Base-by-base conservation (phyloP, 2,888 invertebrate species). In the Tenthredo mesomela region DNA sequence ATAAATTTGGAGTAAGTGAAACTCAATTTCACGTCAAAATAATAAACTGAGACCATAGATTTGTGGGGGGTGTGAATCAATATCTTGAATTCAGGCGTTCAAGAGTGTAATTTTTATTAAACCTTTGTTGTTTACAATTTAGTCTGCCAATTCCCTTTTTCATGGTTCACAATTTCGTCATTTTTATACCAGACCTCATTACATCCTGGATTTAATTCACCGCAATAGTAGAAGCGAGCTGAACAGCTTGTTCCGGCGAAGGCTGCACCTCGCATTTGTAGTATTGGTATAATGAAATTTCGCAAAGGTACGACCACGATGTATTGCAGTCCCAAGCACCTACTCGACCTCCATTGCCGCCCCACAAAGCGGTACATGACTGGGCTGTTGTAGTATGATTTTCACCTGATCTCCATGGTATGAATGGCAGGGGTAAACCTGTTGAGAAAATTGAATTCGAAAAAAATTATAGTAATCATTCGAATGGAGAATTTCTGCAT, bases 351-450 rank as follows among this genome's bases (percentile, higher is more conserved):
- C 67, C 67, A 43, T 21, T 0, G 12, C 43, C 67, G 18, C 67
- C 67, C 71, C 71, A 73, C 9, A 73, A 43, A 12, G 18, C 71
- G 40, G 43, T 43, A 21, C 71, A 73, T 15, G 43, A 73, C 71
- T 5, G 18, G 4, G 71, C 71, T 73, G 43, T n/a, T n/a, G 40
- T 9, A 12, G 43, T 6, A 4, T 43, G 40, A 73, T 73, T 43
- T 29, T 0, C 0, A 4, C 29, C 71, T 43, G n/a, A 18, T 43
- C 21, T 73, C 71, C 71, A 73, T 43, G 71, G 71, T 73, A 73
- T 43, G 12, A 73, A 73, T 21, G 71, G n/a, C 43, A 73, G n/a
- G 3, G 71, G 71, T 43, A 73, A 12, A 10, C 71, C 71, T 73
- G 43, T 21, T 2, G 2, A 43, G 40, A 25, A 43, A 25, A 12